Evolutionary conservation across 2,888 invertebrate species (phyloP).

Genomic region (Epinotia brunnichana): DNA sequence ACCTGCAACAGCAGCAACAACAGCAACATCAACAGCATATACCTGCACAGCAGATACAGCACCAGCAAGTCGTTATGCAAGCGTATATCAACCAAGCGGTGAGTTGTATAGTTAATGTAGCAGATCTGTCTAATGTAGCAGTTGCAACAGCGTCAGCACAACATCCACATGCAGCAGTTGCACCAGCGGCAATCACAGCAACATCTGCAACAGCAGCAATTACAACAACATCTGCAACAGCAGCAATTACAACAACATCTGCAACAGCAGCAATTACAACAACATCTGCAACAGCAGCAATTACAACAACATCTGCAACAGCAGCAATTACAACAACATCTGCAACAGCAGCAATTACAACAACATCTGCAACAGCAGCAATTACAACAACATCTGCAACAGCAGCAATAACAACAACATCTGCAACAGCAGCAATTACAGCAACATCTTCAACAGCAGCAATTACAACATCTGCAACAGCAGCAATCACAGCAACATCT

Average conservation of each 20-base stretch:
- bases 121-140: constrained; percentile 65
- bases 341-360: too few relatives aligned
- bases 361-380: too few relatives aligned
- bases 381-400: too few relatives aligned
- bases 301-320: too few relatives aligned
- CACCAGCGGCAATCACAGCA: constrained; percentile 55
- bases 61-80: constrained; percentile 78
- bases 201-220: constrained; percentile 41
- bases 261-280: constrained; percentile 42
- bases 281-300: too few relatives aligned
- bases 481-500: too few relatives aligned
- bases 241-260: neutral
- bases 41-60: constrained; percentile 56
- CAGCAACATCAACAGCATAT: constrained; percentile 54
- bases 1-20: constrained; percentile 49
- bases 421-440: too few relatives aligned
- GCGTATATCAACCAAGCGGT: constrained; percentile 77
- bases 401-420: too few relatives aligned
- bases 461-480: too few relatives aligned
- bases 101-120: constrained; percentile 49
- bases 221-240: constrained; percentile 49
- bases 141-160: constrained; percentile 61
- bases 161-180: constrained; percentile 53
- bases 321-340: too few relatives aligned
- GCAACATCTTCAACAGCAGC: too few relatives aligned